Percentiles rank a stretch among this genome's conserved stretches.
phyloP scores from a whole-genome alignment of 1,140 invertebrate species.

The Ephestia elutella region DNA sequence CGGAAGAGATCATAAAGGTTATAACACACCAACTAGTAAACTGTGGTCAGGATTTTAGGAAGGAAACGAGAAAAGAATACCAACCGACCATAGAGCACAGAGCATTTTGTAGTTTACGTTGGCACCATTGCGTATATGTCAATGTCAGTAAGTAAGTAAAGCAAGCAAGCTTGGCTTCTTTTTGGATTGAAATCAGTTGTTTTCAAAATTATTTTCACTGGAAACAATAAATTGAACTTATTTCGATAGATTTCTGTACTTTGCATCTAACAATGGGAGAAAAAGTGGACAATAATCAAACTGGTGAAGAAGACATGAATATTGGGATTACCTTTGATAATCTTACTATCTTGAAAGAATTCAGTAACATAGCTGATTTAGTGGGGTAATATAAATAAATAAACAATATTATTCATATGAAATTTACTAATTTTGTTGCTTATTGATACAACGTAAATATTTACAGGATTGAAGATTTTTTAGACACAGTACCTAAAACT shows the following conservation, averaged over 20 bases:
- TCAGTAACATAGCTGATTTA: conserved; percentile 55
- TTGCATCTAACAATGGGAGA: conserved; percentile 34
- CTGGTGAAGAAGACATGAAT: conserved; percentile 39
- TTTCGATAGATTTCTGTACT: too few species aligned
- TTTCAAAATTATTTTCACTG: too few species aligned
- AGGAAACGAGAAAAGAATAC: too few species aligned
- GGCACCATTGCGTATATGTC: too few species aligned
- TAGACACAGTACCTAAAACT: conserved; percentile 58
- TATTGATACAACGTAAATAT: background rate
- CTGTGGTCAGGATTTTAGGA: too few species aligned
- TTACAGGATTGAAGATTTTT: conserved; percentile 63
- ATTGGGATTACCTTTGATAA: conserved; percentile 55
- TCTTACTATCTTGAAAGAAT: conserved; percentile 57
- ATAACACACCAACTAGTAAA: too few species aligned
- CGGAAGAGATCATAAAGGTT: too few species aligned
- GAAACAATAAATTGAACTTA: too few species aligned
- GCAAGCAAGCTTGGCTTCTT: too few species aligned
- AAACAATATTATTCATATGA: background rate
- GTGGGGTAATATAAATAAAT: conserved; percentile 40
- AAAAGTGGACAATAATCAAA: conserved; percentile 37
- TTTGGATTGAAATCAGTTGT: too few species aligned
- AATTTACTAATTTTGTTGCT: background rate
- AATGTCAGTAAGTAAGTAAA: background rate
- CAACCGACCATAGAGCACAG: too few species aligned
- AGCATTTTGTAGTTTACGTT: too few species aligned